Base-by-base conservation (phyloP, 2,888 invertebrate genomes). In the Melinaea menophilus region DNA sequence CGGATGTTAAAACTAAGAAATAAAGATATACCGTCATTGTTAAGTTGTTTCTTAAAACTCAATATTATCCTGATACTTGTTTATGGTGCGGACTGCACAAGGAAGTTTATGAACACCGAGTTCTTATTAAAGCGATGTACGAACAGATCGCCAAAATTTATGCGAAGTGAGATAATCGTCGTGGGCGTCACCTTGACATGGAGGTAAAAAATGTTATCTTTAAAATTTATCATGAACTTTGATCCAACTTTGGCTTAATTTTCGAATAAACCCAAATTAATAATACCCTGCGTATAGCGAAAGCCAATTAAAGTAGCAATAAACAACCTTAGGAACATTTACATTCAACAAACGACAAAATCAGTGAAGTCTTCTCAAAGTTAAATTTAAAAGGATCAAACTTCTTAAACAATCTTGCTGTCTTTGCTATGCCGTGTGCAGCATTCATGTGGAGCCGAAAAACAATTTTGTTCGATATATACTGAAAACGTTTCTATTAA, bases 161-260 rank as follows among this genome's bases (percentile, higher is more conserved):
- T 65, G 51, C 59, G 63, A 59, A 56, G 41, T 62, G 67, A 67
- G 59, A 65, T 67, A 65, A 67, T 57, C 59, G 57, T 62, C 58
- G 75, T 75, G 73, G 75, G 75, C 73, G 77, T 70, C 64, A 65
- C 73, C 72, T 66, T 71, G 73, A 70, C 69, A 69, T 65, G 69
- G 56, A 61, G 63, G 62, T 47, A 58, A 62, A 67, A 69, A 66
- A 67, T 62, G 62, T 68, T 69, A 72, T 70, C 72, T 69, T 64
- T 45, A 62, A 72, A 70, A 69, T 69, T 69, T 65, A 71, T 70
- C 66, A 63, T 66, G 58, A 63, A 67, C 67, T 67, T 67, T 67
- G 67, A 67, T 65, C 67, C 62, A 63, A 59, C 55, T 65, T 61
- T 63, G 61, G 56, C 59, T 61, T 61, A 61, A 58, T 63, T 63